Evolutionary conservation across 2,113 vertebrate genomes (phyloP), one percentile per base, ranked within the genome.

Genomic region (Sceloporus undulatus): DNA sequence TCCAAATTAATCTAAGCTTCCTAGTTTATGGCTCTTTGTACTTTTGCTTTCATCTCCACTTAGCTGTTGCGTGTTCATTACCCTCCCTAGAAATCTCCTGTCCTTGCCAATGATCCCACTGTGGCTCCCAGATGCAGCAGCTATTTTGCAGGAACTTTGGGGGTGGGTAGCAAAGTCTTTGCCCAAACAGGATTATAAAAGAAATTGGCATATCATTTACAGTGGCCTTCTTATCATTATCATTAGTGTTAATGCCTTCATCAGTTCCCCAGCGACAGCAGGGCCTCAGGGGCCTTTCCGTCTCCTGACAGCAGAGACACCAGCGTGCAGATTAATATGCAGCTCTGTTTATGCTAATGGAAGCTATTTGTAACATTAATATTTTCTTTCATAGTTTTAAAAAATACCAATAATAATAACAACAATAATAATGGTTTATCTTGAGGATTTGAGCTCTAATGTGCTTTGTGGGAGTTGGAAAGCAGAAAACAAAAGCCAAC

Each of bases 281-380:
- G 92, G 93, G 95, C 96, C 96, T 96, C 93, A 93, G 94, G 95
- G 94, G 93, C 89, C 89, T 96, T 94, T 94, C 90, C 94, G 90
- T 92, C 93, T 93, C 89, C 90, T 97, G 96, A 95, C 94, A 95
- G 93, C 88, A 82, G 93, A 94, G 94, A 95, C 93, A 94, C 90
- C 89, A 85, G 78, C 92, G 86, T 94, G 91, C 90, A 96, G 96
- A 96, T 97, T 97, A 97, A 96, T 97, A 96, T 81, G 80, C 91
- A 87, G 87, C 86, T 95, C 93, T 95, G 88, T 90, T 96, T 96
- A 95, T 92, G 92, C 70, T 89, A 96, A 96, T 97, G 91, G 90
- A 74, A 88, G 90, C 94, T 92, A 95, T 97, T 97, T 97, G 93
- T 96, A 96, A 95, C 95, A 96, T 96, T 96, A 96, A 96, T 97